Evolutionary conservation across 1,140 invertebrate genomes (phyloP).

Genomic region (Antheraea pernyi): DNA sequence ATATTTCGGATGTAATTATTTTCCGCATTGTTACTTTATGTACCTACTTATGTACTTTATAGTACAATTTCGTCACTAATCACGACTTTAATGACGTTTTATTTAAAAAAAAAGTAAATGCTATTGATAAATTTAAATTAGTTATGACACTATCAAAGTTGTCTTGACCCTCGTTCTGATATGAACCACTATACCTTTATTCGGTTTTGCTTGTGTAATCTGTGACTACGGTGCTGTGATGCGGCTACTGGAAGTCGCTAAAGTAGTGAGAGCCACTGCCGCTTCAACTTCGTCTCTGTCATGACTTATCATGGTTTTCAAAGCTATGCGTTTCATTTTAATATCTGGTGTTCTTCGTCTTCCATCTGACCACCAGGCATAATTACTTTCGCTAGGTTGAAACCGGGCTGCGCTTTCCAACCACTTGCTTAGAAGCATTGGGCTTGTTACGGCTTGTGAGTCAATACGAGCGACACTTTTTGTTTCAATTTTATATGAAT

Average conservation of each 20-base stretch:
- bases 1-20: constrained; percentile 8
- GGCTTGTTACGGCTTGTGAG: constrained; percentile 62
- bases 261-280: constrained; percentile 82
- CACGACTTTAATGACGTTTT: neutral
- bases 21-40: no score
- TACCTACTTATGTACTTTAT: no score
- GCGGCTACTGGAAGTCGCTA: constrained; percentile 65
- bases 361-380: constrained; percentile 81
- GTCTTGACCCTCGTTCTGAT: no score
- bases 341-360: constrained; percentile 47
- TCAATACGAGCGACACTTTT: constrained; percentile 34
- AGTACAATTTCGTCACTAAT: neutral
- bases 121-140: neutral
- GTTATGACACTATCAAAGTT: neutral
- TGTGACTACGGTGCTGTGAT: constrained; percentile 44
- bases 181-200: neutral
- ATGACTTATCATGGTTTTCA: constrained; percentile 60
- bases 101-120: neutral
- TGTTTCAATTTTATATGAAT: constrained; percentile 50
- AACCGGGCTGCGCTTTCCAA: constrained; percentile 84
- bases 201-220: neutral
- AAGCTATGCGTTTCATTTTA: constrained; percentile 35
- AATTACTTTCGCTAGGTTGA: constrained; percentile 83
- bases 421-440: constrained; percentile 83
- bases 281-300: constrained; percentile 85